These are phyloP conservation scores for Caenorhabditis afra DNA, from an alignment of 2,888 invertebrate species.

Conservation along the genomic window DNA sequence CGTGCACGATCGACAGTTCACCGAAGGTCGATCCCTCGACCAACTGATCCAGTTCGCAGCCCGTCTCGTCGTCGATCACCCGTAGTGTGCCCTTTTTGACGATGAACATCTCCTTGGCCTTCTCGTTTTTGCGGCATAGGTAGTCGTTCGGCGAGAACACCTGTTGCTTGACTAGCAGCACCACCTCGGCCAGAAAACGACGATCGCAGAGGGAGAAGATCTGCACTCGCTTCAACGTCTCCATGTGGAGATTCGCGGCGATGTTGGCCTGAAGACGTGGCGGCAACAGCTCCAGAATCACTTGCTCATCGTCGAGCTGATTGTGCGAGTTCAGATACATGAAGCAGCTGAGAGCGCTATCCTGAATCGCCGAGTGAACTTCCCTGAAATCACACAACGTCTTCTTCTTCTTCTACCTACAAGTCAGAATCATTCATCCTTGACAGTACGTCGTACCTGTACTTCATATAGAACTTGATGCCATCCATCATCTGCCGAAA, in stretches of 20 bases:
- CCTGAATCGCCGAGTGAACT: slow-evolving; percentile 71
- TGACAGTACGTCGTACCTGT: too few species aligned
- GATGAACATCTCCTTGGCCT: slow-evolving; percentile 77
- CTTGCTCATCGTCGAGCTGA: slow-evolving; percentile 66
- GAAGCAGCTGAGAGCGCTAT: slow-evolving; percentile 73
- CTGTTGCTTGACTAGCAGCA: slow-evolving; percentile 73
- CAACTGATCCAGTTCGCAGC: slow-evolving; percentile 51
- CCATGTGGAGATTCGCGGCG: slow-evolving; percentile 45
- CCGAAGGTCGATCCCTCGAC: slow-evolving; percentile 74
- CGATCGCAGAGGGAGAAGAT: slow-evolving; percentile 70
- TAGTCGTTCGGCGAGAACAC: slow-evolving; percentile 77
- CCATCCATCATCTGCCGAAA: slow-evolving; percentile 74
- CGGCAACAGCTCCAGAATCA: slow-evolving; percentile 64
- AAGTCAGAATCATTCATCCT: too few species aligned
- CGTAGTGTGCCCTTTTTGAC: slow-evolving; percentile 72
- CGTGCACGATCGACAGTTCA: slow-evolving; percentile 71
- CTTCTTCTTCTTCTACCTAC: too few species aligned
- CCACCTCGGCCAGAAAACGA: slow-evolving; percentile 73
- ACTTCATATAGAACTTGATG: slow-evolving; percentile 39
- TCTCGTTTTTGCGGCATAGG: slow-evolving; percentile 71
- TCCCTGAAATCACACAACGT: slow-evolving; percentile 69
- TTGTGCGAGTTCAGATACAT: slow-evolving; percentile 70
- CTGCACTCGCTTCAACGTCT: slow-evolving; percentile 65
- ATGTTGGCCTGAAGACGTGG: slow-evolving; percentile 74
- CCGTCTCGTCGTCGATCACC: slow-evolving; percentile 63